Percentiles rank a stretch among this genome's conserved stretches.
Evolutionary conservation across 2,888 invertebrate species (phyloP).

Genomic region (Zygothrica quintamaculata): DNA sequence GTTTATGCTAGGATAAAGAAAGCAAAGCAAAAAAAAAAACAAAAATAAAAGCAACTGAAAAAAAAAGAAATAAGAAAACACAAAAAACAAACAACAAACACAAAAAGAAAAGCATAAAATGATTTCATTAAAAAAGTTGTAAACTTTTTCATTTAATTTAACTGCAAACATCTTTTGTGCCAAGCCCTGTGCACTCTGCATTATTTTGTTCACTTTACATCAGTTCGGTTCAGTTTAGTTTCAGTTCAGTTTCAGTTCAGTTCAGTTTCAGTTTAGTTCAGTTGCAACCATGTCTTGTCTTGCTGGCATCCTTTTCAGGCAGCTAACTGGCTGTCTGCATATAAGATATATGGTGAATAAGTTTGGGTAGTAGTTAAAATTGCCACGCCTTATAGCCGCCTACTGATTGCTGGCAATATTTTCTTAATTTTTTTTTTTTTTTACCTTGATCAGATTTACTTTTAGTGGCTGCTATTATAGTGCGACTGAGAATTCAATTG

Average conservation of each 20-base stretch:
- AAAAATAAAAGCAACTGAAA: background rate
- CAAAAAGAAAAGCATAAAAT: conserved; percentile 67
- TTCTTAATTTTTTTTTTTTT: no score
- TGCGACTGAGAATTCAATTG: conserved; percentile 45
- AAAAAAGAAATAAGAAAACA: background rate
- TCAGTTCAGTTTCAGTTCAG: conserved; percentile 10
- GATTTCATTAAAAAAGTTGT: conserved; percentile 80
- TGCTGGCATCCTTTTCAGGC: conserved; percentile 44
- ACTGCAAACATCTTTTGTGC: conserved; percentile 80
- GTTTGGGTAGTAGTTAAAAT: background rate
- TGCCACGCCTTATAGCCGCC: conserved; percentile 2
- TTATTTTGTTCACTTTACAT: conserved; percentile 28
- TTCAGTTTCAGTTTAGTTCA: no score
- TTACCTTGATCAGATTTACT: conserved; percentile 7
- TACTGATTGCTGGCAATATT: no score
- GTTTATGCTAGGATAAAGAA: conserved; percentile 59
- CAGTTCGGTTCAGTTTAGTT: background rate
- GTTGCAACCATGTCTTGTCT: conserved; percentile 3
- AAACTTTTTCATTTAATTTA: conserved; percentile 80
- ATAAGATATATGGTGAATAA: conserved; percentile 5
- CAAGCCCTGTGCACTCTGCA: conserved; percentile 13
- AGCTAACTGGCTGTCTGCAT: conserved; percentile 17
- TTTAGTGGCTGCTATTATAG: conserved; percentile 25
- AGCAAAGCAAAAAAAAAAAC: no score
- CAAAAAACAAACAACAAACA: background rate